phyloP scores from a whole-genome alignment of 2,797 vertebrate genomes.

The Acropternis orthonyx region DNA sequence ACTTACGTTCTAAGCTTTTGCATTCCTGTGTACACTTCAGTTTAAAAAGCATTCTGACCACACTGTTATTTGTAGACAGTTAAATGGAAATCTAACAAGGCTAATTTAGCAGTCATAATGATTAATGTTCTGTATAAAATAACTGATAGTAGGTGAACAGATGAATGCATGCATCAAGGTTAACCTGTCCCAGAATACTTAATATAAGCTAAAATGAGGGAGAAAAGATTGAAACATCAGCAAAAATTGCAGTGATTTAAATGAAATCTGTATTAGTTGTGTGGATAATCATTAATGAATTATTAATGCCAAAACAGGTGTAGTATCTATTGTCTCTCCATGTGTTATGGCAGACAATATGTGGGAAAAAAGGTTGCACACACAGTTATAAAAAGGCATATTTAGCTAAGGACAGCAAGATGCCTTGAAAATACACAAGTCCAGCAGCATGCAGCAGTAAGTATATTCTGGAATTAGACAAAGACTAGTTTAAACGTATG shows the following conservation, averaged over 20 bases:
- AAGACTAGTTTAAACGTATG: background rate
- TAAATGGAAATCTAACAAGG: background rate
- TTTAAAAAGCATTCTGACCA: background rate
- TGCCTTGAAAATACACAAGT: background rate
- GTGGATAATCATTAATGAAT: background rate
- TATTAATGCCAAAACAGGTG: background rate
- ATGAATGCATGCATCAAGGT: background rate
- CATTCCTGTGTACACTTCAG: background rate
- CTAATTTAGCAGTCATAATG: constrained; percentile 24
- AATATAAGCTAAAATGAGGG: background rate
- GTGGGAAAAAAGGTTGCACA: background rate
- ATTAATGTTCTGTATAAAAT: constrained; percentile 23
- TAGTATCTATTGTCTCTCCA: background rate
- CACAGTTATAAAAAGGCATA: background rate
- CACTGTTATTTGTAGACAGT: background rate
- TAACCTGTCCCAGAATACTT: background rate
- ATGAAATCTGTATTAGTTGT: background rate
- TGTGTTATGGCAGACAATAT: background rate
- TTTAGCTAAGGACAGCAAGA: background rate
- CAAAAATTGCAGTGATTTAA: background rate
- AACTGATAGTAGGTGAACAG: background rate
- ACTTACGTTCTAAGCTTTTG: background rate
- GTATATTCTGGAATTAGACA: background rate
- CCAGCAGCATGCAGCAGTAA: background rate
- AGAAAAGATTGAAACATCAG: background rate